Evolutionary conservation across 2,888 invertebrate genomes (phyloP), one percentile per base, ranked within the genome.

Genomic region (Ichneumoninae sp.): DNA sequence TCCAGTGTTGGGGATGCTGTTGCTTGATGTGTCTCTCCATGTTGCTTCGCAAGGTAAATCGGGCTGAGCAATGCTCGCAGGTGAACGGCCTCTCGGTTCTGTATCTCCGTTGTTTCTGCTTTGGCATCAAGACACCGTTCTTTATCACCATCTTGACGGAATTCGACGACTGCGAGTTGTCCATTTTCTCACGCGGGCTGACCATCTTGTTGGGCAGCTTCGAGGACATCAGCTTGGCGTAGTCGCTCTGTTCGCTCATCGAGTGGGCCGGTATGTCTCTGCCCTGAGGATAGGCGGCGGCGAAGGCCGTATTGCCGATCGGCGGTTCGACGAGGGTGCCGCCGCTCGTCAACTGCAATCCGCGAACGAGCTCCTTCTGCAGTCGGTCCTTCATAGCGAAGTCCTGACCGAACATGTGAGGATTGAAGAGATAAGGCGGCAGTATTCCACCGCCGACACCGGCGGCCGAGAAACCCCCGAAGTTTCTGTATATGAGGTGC

Each of bases 1-100:
- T 97, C 97, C 98, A 98, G 91, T 96, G 97, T 85, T 98, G 97
- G 0, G 98, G 98, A 94, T 98, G 98, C 89, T 98, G 98, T 89
- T 98, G 98, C 92, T 98, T 98, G 3, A 98, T 97, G 89, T 98
- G 98, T 0, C 98, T 95, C 93, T 98, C 98, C 98, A 98, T 98
- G 90, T 98, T 98, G 10, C 98, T 98, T n/a, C 98, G 95, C 13
- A 98, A 94, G 0, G 98, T 98, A 91, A 98, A 98, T 75, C 97
- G 95, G 0, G 98, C 98, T 0, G 97, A 97, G 93, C 98, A 98
- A 91, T 98, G 97, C 81, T 97, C 97, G 93, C 98, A 98, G 0
- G 97, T 96, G 93, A 98, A 98, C 0, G 98, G 98, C 36, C 98
- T 95, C 92, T 98, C 98, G 30, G 98, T 98, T 83, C 98, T 95